phyloP scores from a whole-genome alignment of 2,113 vertebrate genomes.

The Hemibagrus wyckioides region DNA sequence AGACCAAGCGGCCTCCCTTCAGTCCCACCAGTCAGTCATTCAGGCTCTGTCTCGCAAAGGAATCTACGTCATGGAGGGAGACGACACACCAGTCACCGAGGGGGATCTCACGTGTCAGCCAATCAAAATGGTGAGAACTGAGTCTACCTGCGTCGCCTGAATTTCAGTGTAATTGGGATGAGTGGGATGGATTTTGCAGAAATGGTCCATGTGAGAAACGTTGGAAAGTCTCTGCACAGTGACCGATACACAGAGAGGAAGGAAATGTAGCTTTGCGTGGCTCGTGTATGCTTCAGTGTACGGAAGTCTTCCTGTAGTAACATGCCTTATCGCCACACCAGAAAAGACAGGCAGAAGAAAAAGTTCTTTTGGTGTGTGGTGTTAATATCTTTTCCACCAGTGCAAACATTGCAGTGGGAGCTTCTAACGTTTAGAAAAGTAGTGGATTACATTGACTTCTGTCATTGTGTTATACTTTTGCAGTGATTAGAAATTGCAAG shows the following conservation, averaged over 20 bases:
- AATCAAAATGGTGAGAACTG: constrained; percentile 92
- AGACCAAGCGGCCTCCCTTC: constrained; percentile 87
- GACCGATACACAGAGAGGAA: not conserved
- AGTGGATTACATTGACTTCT: constrained; percentile 35
- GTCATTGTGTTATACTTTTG: not conserved
- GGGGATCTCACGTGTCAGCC: constrained; percentile 83
- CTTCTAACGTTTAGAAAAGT: not conserved
- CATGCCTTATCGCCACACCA: constrained; percentile 49
- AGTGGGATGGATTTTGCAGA: not conserved
- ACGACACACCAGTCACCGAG: constrained; percentile 87
- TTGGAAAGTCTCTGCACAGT: not conserved
- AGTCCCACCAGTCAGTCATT: constrained; percentile 91
- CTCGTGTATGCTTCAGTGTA: constrained; percentile 2
- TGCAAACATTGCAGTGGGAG: constrained; percentile 22
- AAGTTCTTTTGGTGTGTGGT: not conserved
- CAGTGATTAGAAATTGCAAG: constrained; percentile 30
- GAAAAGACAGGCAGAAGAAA: constrained; percentile 30
- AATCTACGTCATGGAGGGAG: constrained; percentile 95
- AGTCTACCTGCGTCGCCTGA: not conserved
- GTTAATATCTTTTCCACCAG: constrained; percentile 5
- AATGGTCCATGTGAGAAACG: not conserved
- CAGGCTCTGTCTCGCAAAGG: constrained; percentile 92
- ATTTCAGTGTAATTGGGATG: not conserved
- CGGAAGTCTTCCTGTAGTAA: constrained; percentile 50
- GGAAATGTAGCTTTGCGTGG: not conserved